phyloP scores from a whole-genome alignment of 2,113 vertebrate genomes.

The Ranitomeya imitator region DNA sequence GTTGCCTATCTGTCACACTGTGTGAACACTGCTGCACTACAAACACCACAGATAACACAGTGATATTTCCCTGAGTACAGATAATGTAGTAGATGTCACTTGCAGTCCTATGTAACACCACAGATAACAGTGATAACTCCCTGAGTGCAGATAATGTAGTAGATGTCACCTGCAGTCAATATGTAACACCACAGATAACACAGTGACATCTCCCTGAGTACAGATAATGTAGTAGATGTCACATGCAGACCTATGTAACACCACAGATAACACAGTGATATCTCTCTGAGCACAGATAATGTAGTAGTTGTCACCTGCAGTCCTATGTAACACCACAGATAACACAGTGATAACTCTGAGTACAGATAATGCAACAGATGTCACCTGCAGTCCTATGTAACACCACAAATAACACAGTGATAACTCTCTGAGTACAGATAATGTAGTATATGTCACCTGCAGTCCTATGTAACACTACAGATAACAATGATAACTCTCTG shows the following conservation, averaged over 20 bases:
- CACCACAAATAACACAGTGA: too few species aligned
- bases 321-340: not conserved
- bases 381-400: too few species aligned
- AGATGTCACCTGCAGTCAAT: not conserved
- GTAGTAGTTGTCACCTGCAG: not conserved
- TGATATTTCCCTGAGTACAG: not conserved
- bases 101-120: not conserved
- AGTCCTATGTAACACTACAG: not conserved
- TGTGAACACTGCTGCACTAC: too few species aligned
- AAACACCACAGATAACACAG: too few species aligned
- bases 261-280: too few species aligned
- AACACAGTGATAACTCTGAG: not conserved
- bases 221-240: too few species aligned
- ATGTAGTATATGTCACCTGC: not conserved
- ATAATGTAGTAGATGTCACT: not conserved
- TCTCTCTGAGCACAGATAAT: not conserved
- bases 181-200: conserved; percentile 1
- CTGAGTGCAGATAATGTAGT: not conserved
- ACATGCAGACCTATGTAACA: too few species aligned
- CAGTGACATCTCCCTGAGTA: not conserved
- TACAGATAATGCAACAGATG: not conserved
- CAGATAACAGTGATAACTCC: not conserved
- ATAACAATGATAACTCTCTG: not conserved
- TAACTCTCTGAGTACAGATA: not conserved
- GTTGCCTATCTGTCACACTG: too few species aligned